Evolutionary conservation across 2,797 vertebrate genomes (phyloP), one percentile per base, ranked within the genome.

Genomic region (Gobio occitaniae): DNA sequence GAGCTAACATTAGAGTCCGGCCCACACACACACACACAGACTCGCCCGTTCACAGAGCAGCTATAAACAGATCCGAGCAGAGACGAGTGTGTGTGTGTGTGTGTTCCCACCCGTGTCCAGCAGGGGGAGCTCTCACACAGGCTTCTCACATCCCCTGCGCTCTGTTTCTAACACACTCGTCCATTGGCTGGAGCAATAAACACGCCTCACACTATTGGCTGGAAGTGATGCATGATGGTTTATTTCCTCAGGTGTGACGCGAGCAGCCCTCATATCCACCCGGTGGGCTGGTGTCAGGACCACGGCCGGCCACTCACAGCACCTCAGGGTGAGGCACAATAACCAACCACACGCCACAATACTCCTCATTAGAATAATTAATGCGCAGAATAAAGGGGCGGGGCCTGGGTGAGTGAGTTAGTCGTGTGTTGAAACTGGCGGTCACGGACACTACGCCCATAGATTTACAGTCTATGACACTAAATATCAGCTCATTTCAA

Each of bases 251-350:
- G 97, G 97, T 97, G 97, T 93, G 96, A 97, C 93, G 94, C 95
- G 56, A 96, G 94, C 94, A 97, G 96, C 91, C 96, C 96, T 0
- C 96, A 95, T 86, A 97, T 97, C 85, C 96, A 94, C 91, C 96
- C 96, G 71, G 95, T 97, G 4, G 97, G 97, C 83, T 97, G 89
- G 91, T 95, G 95, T 92, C 90, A 93, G 89, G 92, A 95, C 15
- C 92, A 93, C 15, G 91, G 92, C 85, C 93, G 94, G 63, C 91
- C 93, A 72, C 92, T 96, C 82, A 92, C 92, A 16, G 89, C 93
- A 21, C 94, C 95, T 13, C 92, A 94, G 89, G 95, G 93, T 95
- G 71, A 25, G 25, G 25, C 25, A 25, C 25, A 25, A 25, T 25
- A 25, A 25, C 25, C 25, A 25, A 25, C 25, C 25, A 25, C 36